These are phyloP conservation scores for Datnioides undecimradiatus DNA, from an alignment of 2,113 vertebrate species.

Conservation along the genomic window DNA sequence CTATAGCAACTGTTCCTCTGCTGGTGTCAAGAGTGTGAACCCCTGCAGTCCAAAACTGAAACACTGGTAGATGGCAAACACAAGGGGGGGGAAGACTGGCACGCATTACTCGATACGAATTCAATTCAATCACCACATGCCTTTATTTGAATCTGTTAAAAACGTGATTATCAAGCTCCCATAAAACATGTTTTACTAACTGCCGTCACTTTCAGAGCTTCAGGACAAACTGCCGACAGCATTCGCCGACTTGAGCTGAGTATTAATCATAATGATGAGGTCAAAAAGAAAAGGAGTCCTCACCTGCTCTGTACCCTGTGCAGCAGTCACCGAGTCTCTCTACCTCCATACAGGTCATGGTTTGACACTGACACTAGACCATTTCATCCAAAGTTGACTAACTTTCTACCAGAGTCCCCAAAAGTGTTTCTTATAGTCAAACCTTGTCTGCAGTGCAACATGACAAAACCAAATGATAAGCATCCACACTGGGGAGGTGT, in stretches of 20 bases:
- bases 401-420: neutral
- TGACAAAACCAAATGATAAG: neutral
- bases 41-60: neutral
- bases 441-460: neutral
- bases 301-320: constrained; percentile 70
- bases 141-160: neutral
- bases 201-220: neutral
- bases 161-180: neutral
- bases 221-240: neutral
- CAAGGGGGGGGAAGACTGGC: neutral
- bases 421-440: no score
- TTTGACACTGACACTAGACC: neutral
- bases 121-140: neutral
- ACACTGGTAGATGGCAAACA: neutral
- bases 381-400: neutral
- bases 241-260: neutral
- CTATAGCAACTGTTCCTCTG: neutral
- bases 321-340: constrained; percentile 52
- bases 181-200: neutral
- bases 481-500: neutral
- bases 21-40: neutral
- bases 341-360: constrained; percentile 68
- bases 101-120: neutral
- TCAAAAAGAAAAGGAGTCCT: constrained; percentile 15
- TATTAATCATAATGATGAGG: neutral